Evolutionary conservation across 30 jellyfish, hydroid and myxozoan species (phyloP).

Genomic region (Hydra vulgaris): DNA sequence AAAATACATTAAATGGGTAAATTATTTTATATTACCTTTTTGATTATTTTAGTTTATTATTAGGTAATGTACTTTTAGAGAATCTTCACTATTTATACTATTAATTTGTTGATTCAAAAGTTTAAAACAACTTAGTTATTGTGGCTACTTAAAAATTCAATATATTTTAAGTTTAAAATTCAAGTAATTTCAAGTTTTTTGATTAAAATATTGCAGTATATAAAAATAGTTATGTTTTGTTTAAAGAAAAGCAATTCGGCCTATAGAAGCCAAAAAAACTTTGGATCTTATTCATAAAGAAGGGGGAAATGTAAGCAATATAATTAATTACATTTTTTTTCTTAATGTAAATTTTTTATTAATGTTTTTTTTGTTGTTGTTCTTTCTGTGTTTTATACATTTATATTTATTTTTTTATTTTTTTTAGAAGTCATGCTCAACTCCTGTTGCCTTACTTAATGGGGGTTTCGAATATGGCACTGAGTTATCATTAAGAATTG

Average conservation of each 20-base stretch:
- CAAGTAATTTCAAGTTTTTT: too few species aligned
- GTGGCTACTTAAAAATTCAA: too few species aligned
- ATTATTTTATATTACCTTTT: background rate
- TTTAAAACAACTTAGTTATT: too few species aligned
- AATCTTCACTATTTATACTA: too few species aligned
- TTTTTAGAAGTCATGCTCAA: slow-evolving; percentile 6
- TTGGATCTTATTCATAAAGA: slow-evolving; percentile 14
- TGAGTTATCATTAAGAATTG: slow-evolving; percentile 9
- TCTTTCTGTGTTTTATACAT: too few species aligned
- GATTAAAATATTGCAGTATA: too few species aligned
- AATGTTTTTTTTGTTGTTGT: too few species aligned
- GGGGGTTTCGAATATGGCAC: background rate
- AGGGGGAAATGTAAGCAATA: background rate
- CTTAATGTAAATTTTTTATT: background rate
- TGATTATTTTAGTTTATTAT: background rate
- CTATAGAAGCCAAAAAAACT: slow-evolving; percentile 8
- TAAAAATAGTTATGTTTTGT: background rate
- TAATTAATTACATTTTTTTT: background rate
- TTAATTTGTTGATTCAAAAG: too few species aligned
- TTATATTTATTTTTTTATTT: background rate
- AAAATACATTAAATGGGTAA: slow-evolving; percentile 57
- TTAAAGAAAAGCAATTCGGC: slow-evolving; percentile 13
- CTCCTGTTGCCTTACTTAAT: slow-evolving; percentile 8
- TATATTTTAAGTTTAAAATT: too few species aligned
- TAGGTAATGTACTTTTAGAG: background rate